phyloP scores from a whole-genome alignment of 2,113 vertebrate species.

The Cyprinus carpio region DNA sequence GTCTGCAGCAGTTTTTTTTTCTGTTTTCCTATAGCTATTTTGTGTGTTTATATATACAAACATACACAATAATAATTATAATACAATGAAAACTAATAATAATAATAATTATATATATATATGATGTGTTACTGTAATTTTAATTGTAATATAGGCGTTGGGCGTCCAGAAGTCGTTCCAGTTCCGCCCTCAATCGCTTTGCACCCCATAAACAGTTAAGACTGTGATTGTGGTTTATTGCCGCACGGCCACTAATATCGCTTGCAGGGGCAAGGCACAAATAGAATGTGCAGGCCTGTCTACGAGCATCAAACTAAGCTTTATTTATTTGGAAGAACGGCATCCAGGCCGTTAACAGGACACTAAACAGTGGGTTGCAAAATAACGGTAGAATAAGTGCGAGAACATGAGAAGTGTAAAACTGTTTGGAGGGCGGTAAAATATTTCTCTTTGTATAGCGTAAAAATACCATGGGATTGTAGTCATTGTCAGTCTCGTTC shows the following conservation, averaged over 20 bases:
- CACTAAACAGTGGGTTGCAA: constrained; percentile 29
- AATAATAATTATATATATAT: background rate
- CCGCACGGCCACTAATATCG: constrained; percentile 70
- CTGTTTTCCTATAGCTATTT: background rate
- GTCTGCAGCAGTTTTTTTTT: constrained; percentile 53
- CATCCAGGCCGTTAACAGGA: constrained; percentile 37
- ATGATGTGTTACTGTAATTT: constrained; percentile 43
- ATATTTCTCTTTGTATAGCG: background rate
- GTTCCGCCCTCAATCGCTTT: constrained; percentile 77
- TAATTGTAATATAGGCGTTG: constrained; percentile 46
- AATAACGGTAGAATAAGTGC: background rate
- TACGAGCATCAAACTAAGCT: constrained; percentile 36
- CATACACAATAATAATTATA: background rate
- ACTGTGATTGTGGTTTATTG: constrained; percentile 88
- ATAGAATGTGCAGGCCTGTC: constrained; percentile 51
- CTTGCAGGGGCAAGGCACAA: constrained; percentile 63
- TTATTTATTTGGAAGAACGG: constrained; percentile 47
- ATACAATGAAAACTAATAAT: background rate
- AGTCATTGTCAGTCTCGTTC: background rate
- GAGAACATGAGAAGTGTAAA: constrained; percentile 22
- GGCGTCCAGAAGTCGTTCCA: constrained; percentile 47
- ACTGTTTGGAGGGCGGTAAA: constrained; percentile 6
- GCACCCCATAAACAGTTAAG: constrained; percentile 91
- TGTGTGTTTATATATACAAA: background rate
- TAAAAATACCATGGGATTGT: constrained; percentile 6